Conservation (phyloP, 2,797 vertebrate genomes). For the Melopsittacus undulatus region DNA sequence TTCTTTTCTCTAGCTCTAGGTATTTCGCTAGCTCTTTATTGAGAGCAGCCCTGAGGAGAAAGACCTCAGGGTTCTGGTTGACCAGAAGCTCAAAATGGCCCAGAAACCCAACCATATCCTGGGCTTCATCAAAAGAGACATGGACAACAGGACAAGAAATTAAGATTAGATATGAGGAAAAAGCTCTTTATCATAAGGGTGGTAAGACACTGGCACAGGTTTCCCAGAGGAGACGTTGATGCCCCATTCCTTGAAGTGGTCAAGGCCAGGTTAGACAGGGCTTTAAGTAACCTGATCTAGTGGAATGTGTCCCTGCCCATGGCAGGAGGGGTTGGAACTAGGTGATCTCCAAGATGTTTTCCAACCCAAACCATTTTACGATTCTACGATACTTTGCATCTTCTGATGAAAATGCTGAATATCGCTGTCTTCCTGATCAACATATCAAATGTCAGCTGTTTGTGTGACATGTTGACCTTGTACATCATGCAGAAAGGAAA, state of each 20-base stretch:
- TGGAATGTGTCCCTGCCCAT: neutral
- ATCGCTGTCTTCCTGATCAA: rapidly evolving
- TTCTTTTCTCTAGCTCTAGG: neutral
- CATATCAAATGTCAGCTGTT: neutral
- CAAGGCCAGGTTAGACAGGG: neutral
- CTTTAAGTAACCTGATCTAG: neutral
- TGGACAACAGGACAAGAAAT: neutral
- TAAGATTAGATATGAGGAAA: neutral
- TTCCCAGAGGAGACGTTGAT: neutral
- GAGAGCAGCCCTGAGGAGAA: neutral
- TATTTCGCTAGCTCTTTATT: neutral
- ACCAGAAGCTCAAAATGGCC: neutral
- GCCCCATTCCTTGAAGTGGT: neutral
- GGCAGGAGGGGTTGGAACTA: neutral
- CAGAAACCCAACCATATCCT: neutral
- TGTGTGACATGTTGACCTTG: neutral
- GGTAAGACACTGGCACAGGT: neutral
- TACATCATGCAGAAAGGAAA: too few relatives aligned
- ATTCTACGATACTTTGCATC: neutral
- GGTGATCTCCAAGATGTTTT: neutral
- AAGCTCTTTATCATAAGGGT: neutral
- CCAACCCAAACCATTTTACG: neutral
- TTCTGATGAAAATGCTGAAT: neutral
- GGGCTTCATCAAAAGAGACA: neutral
- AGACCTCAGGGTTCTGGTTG: neutral